Evolutionary conservation across 2,113 vertebrate species (phyloP), one percentile per base, ranked within the genome.

Genomic region (Anguilla rostrata): DNA sequence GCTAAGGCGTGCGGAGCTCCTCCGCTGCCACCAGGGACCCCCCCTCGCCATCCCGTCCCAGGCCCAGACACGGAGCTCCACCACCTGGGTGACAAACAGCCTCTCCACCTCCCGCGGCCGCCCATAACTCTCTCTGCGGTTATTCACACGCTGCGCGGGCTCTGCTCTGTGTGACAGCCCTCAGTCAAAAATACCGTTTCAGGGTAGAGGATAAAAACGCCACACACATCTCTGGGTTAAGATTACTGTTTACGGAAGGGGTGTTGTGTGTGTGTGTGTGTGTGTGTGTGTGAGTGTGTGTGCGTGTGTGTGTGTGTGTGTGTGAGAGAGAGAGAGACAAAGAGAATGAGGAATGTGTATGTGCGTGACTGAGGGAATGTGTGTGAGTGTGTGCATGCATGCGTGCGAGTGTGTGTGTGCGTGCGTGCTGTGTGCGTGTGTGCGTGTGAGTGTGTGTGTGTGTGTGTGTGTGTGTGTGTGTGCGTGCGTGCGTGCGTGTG

Each of bases 1-100:
- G 5, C 41, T 87, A 82, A 87, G 83, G 75, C 57, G 83, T 83
- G 86, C 46, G 83, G 81, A 87, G 82, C 49, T 71, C 57, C 57
- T 82, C 60, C 43, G 41, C n/a, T 53, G 80, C 20, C 26, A n/a
- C 16, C 6, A 15, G n/a, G 12, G 78, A 20, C 85, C 5, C 5
- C 53, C 49, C 39, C 14, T 49, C 26, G 49, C 39, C 26, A 43
- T 49, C 20, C 43, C 12, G 20, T 63, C 56, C 18, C 26, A 11
- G 11, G 20, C 6, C 26, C 8, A 9, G 22, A 34, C 18, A 34
- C 46, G 79, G 20, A 3, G 49, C 71, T 8, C 39, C 83, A 34
- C 20, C 0, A 11, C n/a, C 71, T 4, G 71, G n/a, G n/a, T 34
- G 26, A 34, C 12, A 80, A 16, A n/a, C 78, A 22, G 26, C 60